Base-by-base conservation (phyloP, 2,797 vertebrate species). In the Poeciliopsis presidionis region DNA sequence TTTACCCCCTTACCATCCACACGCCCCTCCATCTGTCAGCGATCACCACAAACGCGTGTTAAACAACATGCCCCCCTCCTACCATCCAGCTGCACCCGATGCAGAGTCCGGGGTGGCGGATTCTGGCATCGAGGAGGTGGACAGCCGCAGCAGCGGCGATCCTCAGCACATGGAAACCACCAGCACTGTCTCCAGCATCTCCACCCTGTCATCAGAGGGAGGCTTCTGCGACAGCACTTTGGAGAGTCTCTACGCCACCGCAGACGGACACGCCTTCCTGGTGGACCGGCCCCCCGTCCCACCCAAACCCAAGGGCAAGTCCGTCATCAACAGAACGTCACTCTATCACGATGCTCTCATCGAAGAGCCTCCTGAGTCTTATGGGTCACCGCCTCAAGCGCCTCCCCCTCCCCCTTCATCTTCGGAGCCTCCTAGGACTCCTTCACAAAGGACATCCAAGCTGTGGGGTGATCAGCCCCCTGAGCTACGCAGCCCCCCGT, bases 111-210 rank as follows among this genome's bases (percentile, higher is more conserved):
- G 96, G 46, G 94, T 98, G 75, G 94, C 96, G 0, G 98, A 99
- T 94, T 99, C 97, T 0, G 97, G 98, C 83, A 98, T 99, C 3
- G 97, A 99, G 89, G 97, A 99, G 94, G 96, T 95, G 1, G 98
- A 98, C 92, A 98, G 97, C 89, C 96, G 97, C 78, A 98, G 97
- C 88, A 96, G 97, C 88, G 98, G 97, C 55, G 97, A 98, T 90
- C 97, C 97, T 91, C 97, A 97, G 84, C 94, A 93, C 89, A 95
- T 97, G 90, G 98, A 99, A 94, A 97, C 97, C 86, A 99, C 98
- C 95, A 99, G 98, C 97, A 99, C 97, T 88, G 95, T 99, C 90
- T 99, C 98, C 90, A 99, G 97, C 92, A 97, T 98, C 94, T 99
- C 98, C 89, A 99, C 98, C 57, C 94, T 99, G 87, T 98, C 98